Evolutionary conservation across 2,113 vertebrate genomes (phyloP).

Genomic region (Xenopus borealis): DNA sequence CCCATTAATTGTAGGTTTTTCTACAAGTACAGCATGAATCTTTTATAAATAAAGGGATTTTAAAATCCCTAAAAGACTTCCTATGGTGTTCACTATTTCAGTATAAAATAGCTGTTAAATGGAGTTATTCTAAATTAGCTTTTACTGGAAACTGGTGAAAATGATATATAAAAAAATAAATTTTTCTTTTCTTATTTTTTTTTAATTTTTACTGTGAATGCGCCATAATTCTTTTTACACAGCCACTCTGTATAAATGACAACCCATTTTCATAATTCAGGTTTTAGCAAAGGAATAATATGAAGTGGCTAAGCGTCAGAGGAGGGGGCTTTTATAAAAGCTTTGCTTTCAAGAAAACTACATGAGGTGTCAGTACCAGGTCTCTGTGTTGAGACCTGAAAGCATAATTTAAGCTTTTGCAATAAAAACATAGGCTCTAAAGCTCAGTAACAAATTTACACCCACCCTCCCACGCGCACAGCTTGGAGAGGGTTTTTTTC

Average conservation of each 20-base stretch:
- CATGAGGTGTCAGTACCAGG: conserved; percentile 45
- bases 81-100: conserved; percentile 75
- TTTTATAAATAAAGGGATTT: conserved; percentile 87
- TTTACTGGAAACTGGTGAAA: conserved; percentile 80
- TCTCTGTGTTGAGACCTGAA: conserved; percentile 51
- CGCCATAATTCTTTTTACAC: conserved; percentile 72
- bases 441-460: conserved; percentile 41
- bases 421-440: conserved; percentile 48
- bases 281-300: conserved; percentile 64
- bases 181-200: conserved; percentile 67
- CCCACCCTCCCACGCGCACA: conserved; percentile 23
- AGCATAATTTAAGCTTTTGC: conserved; percentile 48
- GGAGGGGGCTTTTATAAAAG: conserved; percentile 50
- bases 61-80: conserved; percentile 83
- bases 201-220: conserved; percentile 64
- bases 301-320: conserved; percentile 57
- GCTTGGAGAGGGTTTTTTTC: conserved; percentile 29
- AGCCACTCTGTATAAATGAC: conserved; percentile 69
- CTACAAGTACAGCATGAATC: conserved; percentile 84
- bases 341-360: conserved; percentile 49
- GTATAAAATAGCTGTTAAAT: conserved; percentile 84
- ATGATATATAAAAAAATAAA: conserved; percentile 53
- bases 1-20: conserved; percentile 86
- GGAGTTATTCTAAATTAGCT: conserved; percentile 83
- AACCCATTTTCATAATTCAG: conserved; percentile 72